Conservation (phyloP, 2,113 vertebrate genomes). For the Setophaga petechia region DNA sequence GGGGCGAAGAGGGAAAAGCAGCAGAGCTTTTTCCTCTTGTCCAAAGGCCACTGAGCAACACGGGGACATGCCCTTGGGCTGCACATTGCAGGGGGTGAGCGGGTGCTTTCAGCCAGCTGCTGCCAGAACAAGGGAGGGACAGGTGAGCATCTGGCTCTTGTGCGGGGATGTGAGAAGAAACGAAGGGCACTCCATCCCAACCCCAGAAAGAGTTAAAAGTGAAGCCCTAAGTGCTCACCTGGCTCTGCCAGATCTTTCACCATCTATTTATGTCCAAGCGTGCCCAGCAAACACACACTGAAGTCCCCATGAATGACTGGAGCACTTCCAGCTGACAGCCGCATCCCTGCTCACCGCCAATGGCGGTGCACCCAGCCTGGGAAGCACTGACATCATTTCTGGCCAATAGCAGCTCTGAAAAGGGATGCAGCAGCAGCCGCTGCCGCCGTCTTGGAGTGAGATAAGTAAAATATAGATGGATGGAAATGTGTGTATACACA, state of each 20-base stretch:
- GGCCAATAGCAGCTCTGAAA: conserved; percentile 84
- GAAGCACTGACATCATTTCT: conserved; percentile 95
- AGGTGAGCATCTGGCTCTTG: not conserved
- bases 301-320: conserved; percentile 88
- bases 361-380: conserved; percentile 75
- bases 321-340: conserved; percentile 82
- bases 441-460: conserved; percentile 53
- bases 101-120: not conserved
- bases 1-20: not conserved
- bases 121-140: conserved; percentile 32
- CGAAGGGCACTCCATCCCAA: not conserved
- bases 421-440: conserved; percentile 79
- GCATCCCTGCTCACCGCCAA: conserved; percentile 85
- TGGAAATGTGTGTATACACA: conserved; percentile 26
- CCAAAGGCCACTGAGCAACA: not conserved
- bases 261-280: conserved; percentile 38
- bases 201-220: conserved; percentile 63
- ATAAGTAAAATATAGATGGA: conserved; percentile 67
- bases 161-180: not conserved
- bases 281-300: conserved; percentile 55
- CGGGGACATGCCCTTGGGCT: not conserved
- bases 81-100: not conserved
- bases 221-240: conserved; percentile 40
- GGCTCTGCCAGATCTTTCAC: not conserved
- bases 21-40: not conserved